Evolutionary conservation across 2,888 invertebrate species (phyloP), one percentile per base, ranked within the genome.

Genomic region (Erannis defoliaria): DNA sequence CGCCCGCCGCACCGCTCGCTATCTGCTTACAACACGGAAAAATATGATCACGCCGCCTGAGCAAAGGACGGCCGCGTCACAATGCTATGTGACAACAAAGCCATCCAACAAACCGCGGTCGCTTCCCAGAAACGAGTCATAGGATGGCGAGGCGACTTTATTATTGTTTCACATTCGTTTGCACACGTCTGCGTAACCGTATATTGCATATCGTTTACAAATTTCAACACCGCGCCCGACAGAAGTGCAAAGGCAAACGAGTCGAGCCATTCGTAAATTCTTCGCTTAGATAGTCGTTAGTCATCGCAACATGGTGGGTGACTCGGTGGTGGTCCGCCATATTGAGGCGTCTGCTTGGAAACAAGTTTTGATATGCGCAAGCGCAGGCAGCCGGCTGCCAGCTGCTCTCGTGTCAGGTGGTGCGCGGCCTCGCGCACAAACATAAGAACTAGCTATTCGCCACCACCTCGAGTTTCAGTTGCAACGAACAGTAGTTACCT

Each of bases 381-480:
- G 81, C 85, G 84, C 83, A 84, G 80, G 82, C 85, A 84, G 83
- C 87, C 89, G 89, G 86, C 86, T 78, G 89, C 84, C 90, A 90
- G 88, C 90, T 90, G 90, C 81, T 83, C 78, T 84, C 78, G 78
- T 81, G 89, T 91, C 91, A 90, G 90, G 89, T 91, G 91, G 86
- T 87, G 80, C 77, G 87, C 81, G 86, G 84, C 86, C 86, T 86
- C 83, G 85, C 83, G 85, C 77, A 70, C 80, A 77, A 76, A 80
- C 80, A 78, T 81, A 81, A 81, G 76, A 75, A 76, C 75, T 74
- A 62, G 65, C 38, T 62, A 68, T 68, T 55, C 55, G 58, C 64
- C 51, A 58, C 54, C 54, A 57, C 48, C 26, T 64, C 46, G 46
- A 68, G 67, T 68, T 66, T 70, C 62, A 62, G 58, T 63, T 59